Evolutionary conservation across 2,888 invertebrate genomes (phyloP).

Genomic region (Rotaria sp.): DNA sequence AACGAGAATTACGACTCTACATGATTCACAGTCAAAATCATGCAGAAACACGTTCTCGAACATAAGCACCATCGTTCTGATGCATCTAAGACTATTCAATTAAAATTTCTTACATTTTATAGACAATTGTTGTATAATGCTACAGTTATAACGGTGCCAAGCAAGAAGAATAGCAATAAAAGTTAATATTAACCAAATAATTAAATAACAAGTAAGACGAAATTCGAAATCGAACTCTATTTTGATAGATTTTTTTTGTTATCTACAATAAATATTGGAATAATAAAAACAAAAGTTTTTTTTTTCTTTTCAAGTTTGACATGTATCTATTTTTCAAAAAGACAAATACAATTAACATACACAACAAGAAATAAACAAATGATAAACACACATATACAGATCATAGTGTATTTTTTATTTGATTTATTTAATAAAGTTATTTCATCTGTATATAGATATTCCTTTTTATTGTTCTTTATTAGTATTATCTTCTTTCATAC

Average conservation of each 20-base stretch:
- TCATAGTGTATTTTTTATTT: neutral
- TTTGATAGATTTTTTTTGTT: neutral
- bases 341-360: neutral
- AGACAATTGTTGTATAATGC: neutral
- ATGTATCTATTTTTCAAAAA: neutral
- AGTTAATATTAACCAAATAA: neutral
- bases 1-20: neutral
- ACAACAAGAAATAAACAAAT: neutral
- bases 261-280: neutral
- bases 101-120: neutral
- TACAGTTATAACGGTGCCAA: neutral
- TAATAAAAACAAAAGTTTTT: neutral
- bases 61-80: neutral
- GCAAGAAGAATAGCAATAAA: neutral
- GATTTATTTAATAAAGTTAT: neutral
- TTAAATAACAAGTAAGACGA: neutral
- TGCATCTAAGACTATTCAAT: neutral
- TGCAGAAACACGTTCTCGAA: conserved; percentile 19
- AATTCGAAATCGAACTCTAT: conserved; percentile 9
- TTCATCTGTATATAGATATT: neutral
- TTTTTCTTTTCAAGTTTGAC: neutral
- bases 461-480: neutral
- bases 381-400: neutral
- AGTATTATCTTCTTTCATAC: neutral
- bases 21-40: neutral